phyloP scores from a whole-genome alignment of 2,113 vertebrate genomes.

The Lucifuga dentata region DNA sequence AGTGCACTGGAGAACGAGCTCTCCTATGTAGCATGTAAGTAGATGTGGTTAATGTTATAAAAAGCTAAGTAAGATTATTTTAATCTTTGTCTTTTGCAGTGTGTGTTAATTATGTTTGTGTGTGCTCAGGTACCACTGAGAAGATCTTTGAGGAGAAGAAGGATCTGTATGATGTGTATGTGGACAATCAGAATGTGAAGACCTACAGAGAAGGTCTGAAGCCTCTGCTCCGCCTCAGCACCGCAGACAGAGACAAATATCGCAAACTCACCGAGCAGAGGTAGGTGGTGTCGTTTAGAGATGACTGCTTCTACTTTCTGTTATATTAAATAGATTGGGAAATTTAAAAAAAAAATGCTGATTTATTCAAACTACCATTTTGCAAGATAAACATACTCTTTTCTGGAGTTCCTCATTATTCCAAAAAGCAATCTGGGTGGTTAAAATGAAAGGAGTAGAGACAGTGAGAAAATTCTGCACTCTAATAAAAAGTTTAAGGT shows the following conservation, averaged over 20 bases:
- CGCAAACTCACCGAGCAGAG: slow-evolving; percentile 94
- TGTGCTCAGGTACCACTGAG: slow-evolving; percentile 90
- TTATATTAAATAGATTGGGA: too few relatives aligned
- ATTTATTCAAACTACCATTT: too few relatives aligned
- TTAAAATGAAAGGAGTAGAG: too few relatives aligned
- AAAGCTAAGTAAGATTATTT: not conserved
- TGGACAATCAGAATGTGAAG: slow-evolving; percentile 97
- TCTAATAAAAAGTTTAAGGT: too few relatives aligned
- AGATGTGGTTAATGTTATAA: not conserved
- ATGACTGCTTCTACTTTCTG: too few relatives aligned
- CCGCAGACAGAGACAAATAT: slow-evolving; percentile 92
- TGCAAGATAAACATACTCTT: too few relatives aligned
- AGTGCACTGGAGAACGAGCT: slow-evolving; percentile 93
- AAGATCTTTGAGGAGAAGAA: slow-evolving; percentile 97
- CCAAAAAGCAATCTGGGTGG: too few relatives aligned
- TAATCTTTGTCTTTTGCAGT: not conserved
- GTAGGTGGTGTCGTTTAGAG: too few relatives aligned
- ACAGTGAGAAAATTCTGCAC: too few relatives aligned
- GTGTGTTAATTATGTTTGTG: slow-evolving; percentile 66
- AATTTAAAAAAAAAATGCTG: too few relatives aligned
- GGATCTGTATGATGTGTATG: slow-evolving; percentile 94
- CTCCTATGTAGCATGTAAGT: slow-evolving; percentile 96
- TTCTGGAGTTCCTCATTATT: too few relatives aligned
- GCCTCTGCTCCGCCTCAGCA: slow-evolving; percentile 91
- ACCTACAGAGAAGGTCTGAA: slow-evolving; percentile 90